Evolutionary conservation across 2,797 vertebrate genomes (phyloP), one percentile per base, ranked within the genome.

Genomic region (Columba guinea): DNA sequence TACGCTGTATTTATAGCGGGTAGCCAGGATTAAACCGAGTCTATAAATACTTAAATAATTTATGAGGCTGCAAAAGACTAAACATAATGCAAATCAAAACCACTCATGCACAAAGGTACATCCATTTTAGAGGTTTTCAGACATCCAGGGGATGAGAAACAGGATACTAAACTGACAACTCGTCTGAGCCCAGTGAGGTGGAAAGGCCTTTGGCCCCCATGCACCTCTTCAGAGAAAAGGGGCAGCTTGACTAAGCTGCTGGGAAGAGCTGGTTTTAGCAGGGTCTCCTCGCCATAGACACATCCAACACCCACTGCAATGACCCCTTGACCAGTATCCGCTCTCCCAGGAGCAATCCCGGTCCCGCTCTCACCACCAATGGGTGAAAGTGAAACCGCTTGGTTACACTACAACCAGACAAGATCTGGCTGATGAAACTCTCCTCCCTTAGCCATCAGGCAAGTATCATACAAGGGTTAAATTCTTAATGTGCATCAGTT

Each of bases 51-150:
- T 37, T 30, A 64, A 65, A 69, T 44, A 1, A 78, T 55, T 88
- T 84, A 44, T 9, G 13, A 89, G 62, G 19, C 77, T 85, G 71
- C 39, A 67, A 78, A 82, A 78, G 68, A 64, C 53, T 77, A 68
- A 86, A 75, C 18, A 37, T 59, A 87, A 83, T 3, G 13, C n/a
- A 70, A 86, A 94, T 37, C 27, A 86, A 78, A 78, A 69, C 63
- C 39, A 39, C n/a, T 55, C 51, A 13, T 3, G 32, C 4, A 4
- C 19, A 53, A 46, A 74, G 0, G 0, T 4, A 44, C 18, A 56
- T 4, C 9, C 32, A n/a, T 71, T 87, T 67, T 21, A 53, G 76
- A 85, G 24, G 55, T 55, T 85, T 85, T 63, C 35, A 77, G 82
- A 15, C 69, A 53, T 13, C 12, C 51, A 46, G 5, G 8, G 71